A percentile compares a stretch with the other conserved stretches of the same genome.
These are phyloP conservation scores for Portevinia maculata DNA, from an alignment of 2,888 invertebrate genomes.

Conservation along the genomic window DNA sequence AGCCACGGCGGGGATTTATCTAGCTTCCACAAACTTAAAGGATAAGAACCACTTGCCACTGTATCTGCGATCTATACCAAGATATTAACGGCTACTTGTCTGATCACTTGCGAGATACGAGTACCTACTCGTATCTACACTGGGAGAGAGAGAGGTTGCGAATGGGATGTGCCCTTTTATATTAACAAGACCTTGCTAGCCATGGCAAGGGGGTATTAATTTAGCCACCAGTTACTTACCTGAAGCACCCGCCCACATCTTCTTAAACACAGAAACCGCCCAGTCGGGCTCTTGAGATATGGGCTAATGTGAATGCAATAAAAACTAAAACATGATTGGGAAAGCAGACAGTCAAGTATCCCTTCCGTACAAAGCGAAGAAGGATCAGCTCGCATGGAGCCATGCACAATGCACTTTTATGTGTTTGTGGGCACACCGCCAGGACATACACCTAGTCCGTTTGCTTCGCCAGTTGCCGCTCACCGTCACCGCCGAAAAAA, in stretches of 20 bases:
- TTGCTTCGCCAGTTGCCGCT: slow-evolving; percentile 8
- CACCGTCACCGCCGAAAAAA: slow-evolving; percentile 20
- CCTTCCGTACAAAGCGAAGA: slow-evolving; percentile 28
- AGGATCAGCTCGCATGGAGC: slow-evolving; percentile 47
- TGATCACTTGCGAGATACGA: slow-evolving; percentile 2
- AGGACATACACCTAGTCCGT: background rate
- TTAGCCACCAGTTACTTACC: slow-evolving; percentile 26
- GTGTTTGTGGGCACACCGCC: slow-evolving; percentile 25
- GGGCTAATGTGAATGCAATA: slow-evolving; percentile 21
- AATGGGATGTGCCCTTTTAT: slow-evolving; percentile 31
- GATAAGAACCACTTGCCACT: slow-evolving; percentile 22
- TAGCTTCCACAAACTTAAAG: background rate
- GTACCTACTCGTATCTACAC: background rate
- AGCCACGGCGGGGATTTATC: background rate
- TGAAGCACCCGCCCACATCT: background rate
- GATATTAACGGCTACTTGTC: slow-evolving; percentile 51
- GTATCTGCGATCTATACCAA: slow-evolving; percentile 26
- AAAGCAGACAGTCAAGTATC: slow-evolving; percentile 9
- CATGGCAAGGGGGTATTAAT: slow-evolving; percentile 28
- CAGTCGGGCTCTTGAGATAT: slow-evolving; percentile 10
- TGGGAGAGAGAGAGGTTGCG: slow-evolving; percentile 26
- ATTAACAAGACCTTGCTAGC: slow-evolving; percentile 26
- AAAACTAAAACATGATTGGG: slow-evolving; percentile 39
- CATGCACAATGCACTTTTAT: slow-evolving; percentile 25
- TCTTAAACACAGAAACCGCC: too few species aligned